Evolutionary conservation across 2,797 vertebrate species (phyloP).

Genomic region (Fundulus diaphanus): DNA sequence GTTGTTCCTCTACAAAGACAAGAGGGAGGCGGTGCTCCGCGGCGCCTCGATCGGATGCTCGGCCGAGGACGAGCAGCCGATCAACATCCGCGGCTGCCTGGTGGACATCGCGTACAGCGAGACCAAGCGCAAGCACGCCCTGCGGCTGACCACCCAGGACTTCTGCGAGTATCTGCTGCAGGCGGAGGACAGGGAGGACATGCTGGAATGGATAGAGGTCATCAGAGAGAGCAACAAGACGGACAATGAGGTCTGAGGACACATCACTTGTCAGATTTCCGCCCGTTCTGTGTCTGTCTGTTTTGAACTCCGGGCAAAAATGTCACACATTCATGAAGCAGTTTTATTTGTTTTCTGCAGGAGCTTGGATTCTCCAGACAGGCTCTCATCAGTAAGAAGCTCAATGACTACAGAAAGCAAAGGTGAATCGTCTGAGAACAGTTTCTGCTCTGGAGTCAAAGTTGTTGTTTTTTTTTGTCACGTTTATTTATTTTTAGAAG

Average conservation of each 20-base stretch:
- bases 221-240: conserved; percentile 96
- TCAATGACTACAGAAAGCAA: conserved; percentile 97
- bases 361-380: conserved; percentile 94
- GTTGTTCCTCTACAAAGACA: conserved; percentile 96
- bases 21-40: conserved; percentile 89
- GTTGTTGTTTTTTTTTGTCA: neutral
- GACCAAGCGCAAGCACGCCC: conserved; percentile 95
- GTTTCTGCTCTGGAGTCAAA: neutral
- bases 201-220: conserved; percentile 97
- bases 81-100: conserved; percentile 96
- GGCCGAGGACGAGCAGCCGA: conserved; percentile 91
- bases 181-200: conserved; percentile 97
- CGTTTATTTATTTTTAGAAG: neutral
- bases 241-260: conserved; percentile 91
- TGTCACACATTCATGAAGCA: neutral
- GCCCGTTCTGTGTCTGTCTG: neutral
- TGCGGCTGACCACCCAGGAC: conserved; percentile 97
- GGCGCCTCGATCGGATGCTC: conserved; percentile 83
- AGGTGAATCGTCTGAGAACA: conserved; percentile 75
- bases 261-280: neutral
- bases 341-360: conserved; percentile 72
- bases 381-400: conserved; percentile 96
- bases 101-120: conserved; percentile 99
- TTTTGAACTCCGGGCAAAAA: neutral
- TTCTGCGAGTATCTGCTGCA: conserved; percentile 99